phyloP scores from a whole-genome alignment of 2,797 vertebrate species.

The Notoglanidium macrostoma region DNA sequence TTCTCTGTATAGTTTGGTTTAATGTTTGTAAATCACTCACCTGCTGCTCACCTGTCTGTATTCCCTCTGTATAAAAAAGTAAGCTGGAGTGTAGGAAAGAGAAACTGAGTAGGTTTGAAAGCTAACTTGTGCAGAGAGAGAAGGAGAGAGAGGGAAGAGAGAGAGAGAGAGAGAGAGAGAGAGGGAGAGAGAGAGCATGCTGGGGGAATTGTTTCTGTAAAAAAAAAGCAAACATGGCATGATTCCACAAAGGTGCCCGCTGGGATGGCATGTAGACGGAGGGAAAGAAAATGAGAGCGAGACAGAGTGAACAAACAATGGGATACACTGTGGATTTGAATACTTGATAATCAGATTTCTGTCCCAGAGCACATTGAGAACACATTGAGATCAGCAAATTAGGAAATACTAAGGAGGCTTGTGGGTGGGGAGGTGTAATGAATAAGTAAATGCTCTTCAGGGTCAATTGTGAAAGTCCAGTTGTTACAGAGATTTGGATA shows the following conservation, averaged over 20 bases:
- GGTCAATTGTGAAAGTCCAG: background rate
- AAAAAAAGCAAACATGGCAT: constrained; percentile 45
- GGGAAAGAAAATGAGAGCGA: constrained; percentile 42
- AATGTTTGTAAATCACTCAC: constrained; percentile 6
- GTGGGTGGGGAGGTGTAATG: constrained; percentile 31
- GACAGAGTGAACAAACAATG: constrained; percentile 25
- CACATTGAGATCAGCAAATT: constrained; percentile 58
- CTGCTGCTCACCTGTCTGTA: constrained; percentile 26
- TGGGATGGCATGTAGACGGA: constrained; percentile 44
- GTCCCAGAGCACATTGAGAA: constrained; percentile 60
- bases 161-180: background rate
- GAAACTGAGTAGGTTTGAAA: constrained; percentile 35
- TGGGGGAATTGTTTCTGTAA: constrained; percentile 59
- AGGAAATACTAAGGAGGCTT: background rate
- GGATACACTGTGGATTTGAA: constrained; percentile 64
- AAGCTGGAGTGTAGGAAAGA: constrained; percentile 49
- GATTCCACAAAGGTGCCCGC: constrained; percentile 59
- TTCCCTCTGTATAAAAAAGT: constrained; percentile 17
- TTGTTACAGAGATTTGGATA: background rate
- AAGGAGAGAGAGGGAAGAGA: background rate
- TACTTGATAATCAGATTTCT: constrained; percentile 72
- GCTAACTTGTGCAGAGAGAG: constrained; percentile 1
- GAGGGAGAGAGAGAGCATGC: background rate
- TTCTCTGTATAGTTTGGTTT: constrained; percentile 14
- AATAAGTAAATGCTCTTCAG: constrained; percentile 41